phyloP scores from a whole-genome alignment of 2,113 vertebrate genomes.

The Peromyscus californicus region DNA sequence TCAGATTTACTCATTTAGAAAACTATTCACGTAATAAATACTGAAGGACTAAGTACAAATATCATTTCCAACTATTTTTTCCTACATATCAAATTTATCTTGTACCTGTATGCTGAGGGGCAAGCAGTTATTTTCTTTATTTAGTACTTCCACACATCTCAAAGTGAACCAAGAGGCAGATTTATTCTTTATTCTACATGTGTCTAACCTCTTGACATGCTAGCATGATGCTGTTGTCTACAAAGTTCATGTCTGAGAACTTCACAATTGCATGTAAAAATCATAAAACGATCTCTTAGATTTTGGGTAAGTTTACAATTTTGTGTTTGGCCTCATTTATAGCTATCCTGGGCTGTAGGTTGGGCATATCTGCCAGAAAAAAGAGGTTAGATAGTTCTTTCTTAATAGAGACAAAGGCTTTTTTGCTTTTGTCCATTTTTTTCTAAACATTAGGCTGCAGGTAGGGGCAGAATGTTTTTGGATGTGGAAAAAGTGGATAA shows the following conservation, averaged over 20 bases:
- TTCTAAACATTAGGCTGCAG: constrained; percentile 8
- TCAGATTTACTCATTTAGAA: neutral
- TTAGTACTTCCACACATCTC: constrained; percentile 23
- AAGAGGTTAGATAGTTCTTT: neutral
- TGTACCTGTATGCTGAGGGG: neutral
- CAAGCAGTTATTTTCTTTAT: neutral
- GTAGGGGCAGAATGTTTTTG: constrained; percentile 36
- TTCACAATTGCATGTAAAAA: neutral
- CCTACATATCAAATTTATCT: neutral
- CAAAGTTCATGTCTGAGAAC: neutral
- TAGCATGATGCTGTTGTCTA: neutral
- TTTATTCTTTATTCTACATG: neutral
- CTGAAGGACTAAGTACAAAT: neutral
- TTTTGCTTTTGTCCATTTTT: neutral
- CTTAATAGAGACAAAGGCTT: neutral
- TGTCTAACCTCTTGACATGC: neutral
- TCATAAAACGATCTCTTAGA: neutral
- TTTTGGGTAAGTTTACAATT: neutral
- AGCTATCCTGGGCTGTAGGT: neutral
- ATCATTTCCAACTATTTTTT: neutral
- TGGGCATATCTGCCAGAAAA: neutral
- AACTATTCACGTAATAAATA: neutral
- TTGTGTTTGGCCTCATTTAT: neutral
- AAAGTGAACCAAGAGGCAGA: constrained; percentile 28
- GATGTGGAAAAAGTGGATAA: constrained; percentile 34